phyloP scores from a whole-genome alignment of 2,113 vertebrate species.

The Nothoprocta pentlandii region DNA sequence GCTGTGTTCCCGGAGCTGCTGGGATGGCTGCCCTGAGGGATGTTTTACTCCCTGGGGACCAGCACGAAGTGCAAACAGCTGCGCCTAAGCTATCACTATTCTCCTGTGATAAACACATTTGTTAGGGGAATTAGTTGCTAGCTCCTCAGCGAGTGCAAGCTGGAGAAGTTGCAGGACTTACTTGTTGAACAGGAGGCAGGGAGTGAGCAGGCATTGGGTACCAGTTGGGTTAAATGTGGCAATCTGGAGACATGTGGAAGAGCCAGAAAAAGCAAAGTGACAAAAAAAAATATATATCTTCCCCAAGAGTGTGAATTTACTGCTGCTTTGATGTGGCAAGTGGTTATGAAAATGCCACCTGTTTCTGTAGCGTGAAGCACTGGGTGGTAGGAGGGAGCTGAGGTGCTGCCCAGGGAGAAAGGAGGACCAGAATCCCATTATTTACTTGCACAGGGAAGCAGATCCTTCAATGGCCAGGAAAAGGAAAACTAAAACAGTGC shows the following conservation, averaged over 20 bases:
- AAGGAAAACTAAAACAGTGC: neutral
- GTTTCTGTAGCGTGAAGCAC: neutral
- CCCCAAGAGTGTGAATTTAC: neutral
- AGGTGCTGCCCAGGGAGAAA: neutral
- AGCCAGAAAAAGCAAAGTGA: too few species aligned
- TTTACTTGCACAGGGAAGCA: neutral
- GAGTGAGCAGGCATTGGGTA: neutral
- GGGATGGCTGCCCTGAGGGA: neutral
- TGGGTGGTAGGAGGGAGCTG: neutral
- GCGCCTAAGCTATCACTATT: neutral
- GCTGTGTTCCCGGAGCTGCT: neutral
- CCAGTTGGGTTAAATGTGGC: neutral
- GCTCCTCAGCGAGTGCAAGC: neutral
- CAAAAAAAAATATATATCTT: neutral
- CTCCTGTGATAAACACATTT: accelerated
- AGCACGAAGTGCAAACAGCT: neutral
- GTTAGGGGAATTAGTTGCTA: neutral
- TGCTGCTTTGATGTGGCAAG: accelerated
- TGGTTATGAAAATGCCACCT: neutral
- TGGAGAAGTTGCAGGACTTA: neutral
- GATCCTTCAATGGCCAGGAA: neutral
- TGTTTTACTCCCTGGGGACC: neutral
- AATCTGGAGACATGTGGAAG: neutral
- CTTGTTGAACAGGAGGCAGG: neutral
- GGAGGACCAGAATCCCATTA: neutral